Percentiles rank a stretch among this genome's conserved stretches.
These are phyloP conservation scores for Zoanthus sansibaricus DNA, from an alignment of 92 coral and sea anemone genomes.

Conservation along the genomic window DNA sequence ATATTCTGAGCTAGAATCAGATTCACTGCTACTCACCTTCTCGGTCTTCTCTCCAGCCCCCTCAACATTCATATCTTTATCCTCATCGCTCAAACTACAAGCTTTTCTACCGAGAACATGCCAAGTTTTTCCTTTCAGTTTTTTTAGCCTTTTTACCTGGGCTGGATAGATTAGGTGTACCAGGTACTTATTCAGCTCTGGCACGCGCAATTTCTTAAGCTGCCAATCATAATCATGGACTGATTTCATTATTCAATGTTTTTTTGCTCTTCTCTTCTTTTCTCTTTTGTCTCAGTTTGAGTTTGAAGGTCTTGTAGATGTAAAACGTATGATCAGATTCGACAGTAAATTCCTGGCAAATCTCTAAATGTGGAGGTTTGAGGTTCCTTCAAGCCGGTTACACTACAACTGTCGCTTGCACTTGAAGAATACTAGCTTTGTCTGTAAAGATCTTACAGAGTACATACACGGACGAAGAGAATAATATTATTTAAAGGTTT, in stretches of 20 bases:
- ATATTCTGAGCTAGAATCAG: background rate
- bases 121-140: conserved; percentile 11
- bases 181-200: conserved; percentile 30
- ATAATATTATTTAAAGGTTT: conserved; percentile 18
- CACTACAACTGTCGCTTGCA: conserved; percentile 43
- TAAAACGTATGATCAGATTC: too few species aligned
- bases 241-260: background rate
- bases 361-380: background rate
- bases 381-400: conserved; percentile 35
- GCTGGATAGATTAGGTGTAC: conserved; percentile 14
- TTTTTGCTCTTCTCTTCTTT: background rate
- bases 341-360: too few species aligned
- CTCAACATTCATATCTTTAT: background rate
- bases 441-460: conserved; percentile 28
- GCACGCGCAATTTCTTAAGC: conserved; percentile 3
- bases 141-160: conserved; percentile 23
- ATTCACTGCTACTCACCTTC: background rate
- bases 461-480: conserved; percentile 30
- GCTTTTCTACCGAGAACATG: conserved; percentile 47
- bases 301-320: too few species aligned
- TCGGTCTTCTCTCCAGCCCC: conserved; percentile 16
- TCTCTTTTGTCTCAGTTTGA: too few species aligned
- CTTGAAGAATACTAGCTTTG: conserved; percentile 32
- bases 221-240: conserved; percentile 44
- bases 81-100: conserved; percentile 26